These are phyloP conservation scores for Heliconius hortense DNA, from an alignment of 2,888 invertebrate species.

Conservation along the genomic window DNA sequence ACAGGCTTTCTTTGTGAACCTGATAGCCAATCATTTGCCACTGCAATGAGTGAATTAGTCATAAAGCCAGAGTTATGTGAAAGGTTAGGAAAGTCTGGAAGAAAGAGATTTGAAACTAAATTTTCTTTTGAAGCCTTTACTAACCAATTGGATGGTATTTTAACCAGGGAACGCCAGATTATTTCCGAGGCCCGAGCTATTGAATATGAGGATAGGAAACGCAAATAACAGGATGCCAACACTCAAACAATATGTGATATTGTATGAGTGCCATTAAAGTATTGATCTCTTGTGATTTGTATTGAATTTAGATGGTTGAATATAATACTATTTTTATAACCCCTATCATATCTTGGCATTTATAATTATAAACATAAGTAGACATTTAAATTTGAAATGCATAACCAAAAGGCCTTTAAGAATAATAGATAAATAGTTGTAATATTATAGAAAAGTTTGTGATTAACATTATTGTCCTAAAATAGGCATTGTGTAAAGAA, in stretches of 20 bases:
- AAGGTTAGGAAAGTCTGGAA: slow-evolving; percentile 89
- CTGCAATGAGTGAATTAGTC: slow-evolving; percentile 87
- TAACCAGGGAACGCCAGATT: slow-evolving; percentile 71
- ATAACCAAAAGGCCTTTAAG: slow-evolving; percentile 1
- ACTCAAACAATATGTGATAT: slow-evolving; percentile 76
- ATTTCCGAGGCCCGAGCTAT: slow-evolving; percentile 70
- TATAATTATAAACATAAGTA: not conserved
- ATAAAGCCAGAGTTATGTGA: slow-evolving; percentile 82
- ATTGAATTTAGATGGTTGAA: not conserved
- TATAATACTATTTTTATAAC: slow-evolving; percentile 19
- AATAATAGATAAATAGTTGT: not conserved
- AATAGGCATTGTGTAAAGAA: slow-evolving; percentile 2
- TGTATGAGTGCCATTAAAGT: slow-evolving; percentile 67
- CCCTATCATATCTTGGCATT: slow-evolving; percentile 18
- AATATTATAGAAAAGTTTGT: not conserved
- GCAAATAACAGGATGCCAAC: slow-evolving; percentile 69
- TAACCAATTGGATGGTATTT: slow-evolving; percentile 83
- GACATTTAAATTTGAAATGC: not conserved
- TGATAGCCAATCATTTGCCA: slow-evolving; percentile 86
- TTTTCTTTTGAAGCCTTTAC: slow-evolving; percentile 94
- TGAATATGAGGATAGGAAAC: slow-evolving; percentile 67
- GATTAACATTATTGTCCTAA: not conserved
- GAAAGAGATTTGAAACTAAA: slow-evolving; percentile 86
- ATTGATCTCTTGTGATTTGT: slow-evolving; percentile 34
- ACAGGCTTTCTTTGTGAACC: slow-evolving; percentile 92